Conservation (phyloP, 2,888 invertebrate genomes). For the Drosophila pseudotalamancana region DNA sequence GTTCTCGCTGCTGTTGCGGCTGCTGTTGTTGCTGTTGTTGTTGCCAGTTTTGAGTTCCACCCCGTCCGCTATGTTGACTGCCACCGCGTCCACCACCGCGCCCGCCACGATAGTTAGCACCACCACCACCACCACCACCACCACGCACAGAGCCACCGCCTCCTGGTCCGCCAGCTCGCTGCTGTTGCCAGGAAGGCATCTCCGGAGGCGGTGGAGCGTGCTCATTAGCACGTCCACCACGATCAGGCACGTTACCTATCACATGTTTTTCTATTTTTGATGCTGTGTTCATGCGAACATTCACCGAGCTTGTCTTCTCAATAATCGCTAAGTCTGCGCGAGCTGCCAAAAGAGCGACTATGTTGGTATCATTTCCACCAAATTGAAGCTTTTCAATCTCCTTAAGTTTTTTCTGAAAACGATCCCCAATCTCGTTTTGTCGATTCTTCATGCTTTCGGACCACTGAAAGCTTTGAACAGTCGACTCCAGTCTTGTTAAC, state of each 20-base stretch:
- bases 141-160: constrained; percentile 83
- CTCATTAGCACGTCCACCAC: constrained; percentile 96
- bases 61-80: constrained; percentile 35
- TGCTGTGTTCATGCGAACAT: constrained; percentile 93
- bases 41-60: constrained; percentile 63
- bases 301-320: constrained; percentile 95
- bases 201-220: constrained; percentile 97
- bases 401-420: constrained; percentile 85
- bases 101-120: constrained; percentile 69
- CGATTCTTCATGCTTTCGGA: constrained; percentile 91
- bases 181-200: constrained; percentile 97
- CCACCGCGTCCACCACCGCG: constrained; percentile 70
- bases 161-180: constrained; percentile 85
- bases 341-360: constrained; percentile 93
- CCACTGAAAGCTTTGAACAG: constrained; percentile 98
- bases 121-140: constrained; percentile 80
- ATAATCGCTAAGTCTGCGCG: constrained; percentile 93
- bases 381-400: constrained; percentile 77
- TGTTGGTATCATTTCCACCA: constrained; percentile 85
- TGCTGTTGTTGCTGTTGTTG: constrained; percentile 54
- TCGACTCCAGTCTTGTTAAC: constrained; percentile 96
- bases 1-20: constrained; percentile 66
- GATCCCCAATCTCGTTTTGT: constrained; percentile 88
- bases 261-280: constrained; percentile 94
- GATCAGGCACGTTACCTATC: constrained; percentile 96